Percentiles rank a stretch among this genome's conserved stretches.
Conservation (phyloP, 53 echinoderm and acorn worm species). For the Zoroaster sp. region DNA sequence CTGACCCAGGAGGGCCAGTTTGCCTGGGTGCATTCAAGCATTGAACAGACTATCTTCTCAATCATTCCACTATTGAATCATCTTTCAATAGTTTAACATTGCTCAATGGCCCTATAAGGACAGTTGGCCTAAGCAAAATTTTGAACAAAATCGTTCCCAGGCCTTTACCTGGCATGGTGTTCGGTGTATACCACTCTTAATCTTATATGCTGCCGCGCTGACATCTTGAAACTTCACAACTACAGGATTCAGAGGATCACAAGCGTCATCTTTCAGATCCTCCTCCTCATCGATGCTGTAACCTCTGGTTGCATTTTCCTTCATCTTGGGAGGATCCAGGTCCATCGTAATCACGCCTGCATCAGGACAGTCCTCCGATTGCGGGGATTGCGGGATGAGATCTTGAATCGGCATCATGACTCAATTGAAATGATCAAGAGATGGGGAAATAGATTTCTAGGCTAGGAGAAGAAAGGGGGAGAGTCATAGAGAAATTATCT, state of each 20-base stretch:
- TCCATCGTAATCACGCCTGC: slow-evolving; percentile 28
- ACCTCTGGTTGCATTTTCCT: not conserved
- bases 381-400: slow-evolving; percentile 1
- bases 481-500: no score
- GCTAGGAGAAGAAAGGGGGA: no score
- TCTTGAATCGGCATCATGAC: slow-evolving; percentile 30
- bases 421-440: not conserved
- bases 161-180: slow-evolving; percentile 89
- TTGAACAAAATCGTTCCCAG: no score
- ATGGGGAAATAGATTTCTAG: not conserved
- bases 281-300: not conserved
- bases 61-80: no score
- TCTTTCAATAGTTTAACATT: no score
- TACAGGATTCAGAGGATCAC: slow-evolving; percentile 91
- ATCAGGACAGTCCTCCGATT: not conserved
- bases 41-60: no score
- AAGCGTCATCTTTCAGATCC: slow-evolving; percentile 73
- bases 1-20: no score
- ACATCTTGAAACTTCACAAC: slow-evolving; percentile 93
- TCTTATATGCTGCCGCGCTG: slow-evolving; percentile 97
- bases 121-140: no score
- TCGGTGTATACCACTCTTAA: slow-evolving; percentile 80
- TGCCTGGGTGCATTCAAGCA: no score
- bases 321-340: not conserved
- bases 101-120: no score